These are phyloP conservation scores for Bombus balteatus DNA, from an alignment of 1,140 invertebrate genomes.

Conservation along the genomic window DNA sequence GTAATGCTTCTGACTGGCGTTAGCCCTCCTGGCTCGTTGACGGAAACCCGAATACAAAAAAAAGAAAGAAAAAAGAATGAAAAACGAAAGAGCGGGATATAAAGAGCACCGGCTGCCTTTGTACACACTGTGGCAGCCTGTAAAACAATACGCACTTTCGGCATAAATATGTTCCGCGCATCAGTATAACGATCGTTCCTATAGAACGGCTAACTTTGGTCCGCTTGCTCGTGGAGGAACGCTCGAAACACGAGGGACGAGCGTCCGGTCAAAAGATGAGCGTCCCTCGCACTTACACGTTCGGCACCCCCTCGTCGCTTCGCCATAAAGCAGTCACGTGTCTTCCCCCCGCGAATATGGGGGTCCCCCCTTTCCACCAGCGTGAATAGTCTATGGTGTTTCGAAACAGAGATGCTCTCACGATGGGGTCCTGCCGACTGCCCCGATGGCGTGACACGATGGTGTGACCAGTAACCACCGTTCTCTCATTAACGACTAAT, in stretches of 20 bases:
- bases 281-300: slow-evolving; percentile 32
- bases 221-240: slow-evolving; percentile 11
- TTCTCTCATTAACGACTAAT: slow-evolving; percentile 67
- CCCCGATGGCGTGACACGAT: slow-evolving; percentile 68
- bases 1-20: slow-evolving; percentile 65
- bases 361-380: slow-evolving; percentile 46
- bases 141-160: slow-evolving; percentile 73
- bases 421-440: slow-evolving; percentile 69
- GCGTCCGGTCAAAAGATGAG: slow-evolving; percentile 71
- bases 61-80: slow-evolving; percentile 52
- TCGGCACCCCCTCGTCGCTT: slow-evolving; percentile 58
- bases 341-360: slow-evolving; percentile 59
- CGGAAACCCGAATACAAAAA: slow-evolving; percentile 54
- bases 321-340: slow-evolving; percentile 77
- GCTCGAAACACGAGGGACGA: slow-evolving; percentile 31
- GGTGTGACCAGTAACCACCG: slow-evolving; percentile 65
- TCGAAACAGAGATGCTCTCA: slow-evolving; percentile 76
- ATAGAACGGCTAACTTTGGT: slow-evolving; percentile 65
- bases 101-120: slow-evolving; percentile 64
- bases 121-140: slow-evolving; percentile 49
- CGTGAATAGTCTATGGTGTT: slow-evolving; percentile 67
- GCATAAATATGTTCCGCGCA: slow-evolving; percentile 71
- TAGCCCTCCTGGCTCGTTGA: neutral
- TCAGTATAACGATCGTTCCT: slow-evolving; percentile 66
- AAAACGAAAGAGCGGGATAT: slow-evolving; percentile 42